Evolutionary conservation across 2,113 vertebrate genomes (phyloP).

Genomic region (Sceloporus undulatus): DNA sequence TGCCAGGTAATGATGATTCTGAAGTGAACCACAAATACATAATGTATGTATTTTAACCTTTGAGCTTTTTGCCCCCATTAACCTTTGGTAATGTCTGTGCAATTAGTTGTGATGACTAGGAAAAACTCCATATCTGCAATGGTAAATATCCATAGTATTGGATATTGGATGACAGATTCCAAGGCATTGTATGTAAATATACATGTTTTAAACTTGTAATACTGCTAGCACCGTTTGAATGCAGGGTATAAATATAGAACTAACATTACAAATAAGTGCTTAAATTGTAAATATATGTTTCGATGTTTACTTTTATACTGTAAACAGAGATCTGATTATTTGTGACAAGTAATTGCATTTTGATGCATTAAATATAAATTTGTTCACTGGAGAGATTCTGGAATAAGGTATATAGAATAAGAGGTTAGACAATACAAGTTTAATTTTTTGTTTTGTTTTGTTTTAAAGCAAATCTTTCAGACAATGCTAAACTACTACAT

Average conservation of each 20-base stretch:
- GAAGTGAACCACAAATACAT: slow-evolving; percentile 22
- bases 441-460: too few species aligned
- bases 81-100: not conserved
- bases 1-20: slow-evolving; percentile 88
- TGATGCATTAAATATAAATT: not conserved
- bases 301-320: not conserved
- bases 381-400: not conserved
- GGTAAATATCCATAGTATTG: not conserved
- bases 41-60: slow-evolving; percentile 14
- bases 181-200: not conserved
- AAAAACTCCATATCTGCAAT: not conserved
- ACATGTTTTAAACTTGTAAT: not conserved
- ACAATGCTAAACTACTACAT: not conserved
- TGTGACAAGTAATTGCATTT: not conserved
- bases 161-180: not conserved
- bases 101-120: not conserved
- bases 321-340: not conserved
- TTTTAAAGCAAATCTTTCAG: not conserved
- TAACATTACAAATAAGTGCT: not conserved
- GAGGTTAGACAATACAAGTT: not conserved
- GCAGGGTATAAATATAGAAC: not conserved
- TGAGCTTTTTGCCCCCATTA: not conserved
- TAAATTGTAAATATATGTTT: not conserved
- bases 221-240: not conserved
- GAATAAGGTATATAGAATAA: not conserved